Conservation (phyloP, 1,140 invertebrate genomes). For the Drosophila prosaltans region DNA sequence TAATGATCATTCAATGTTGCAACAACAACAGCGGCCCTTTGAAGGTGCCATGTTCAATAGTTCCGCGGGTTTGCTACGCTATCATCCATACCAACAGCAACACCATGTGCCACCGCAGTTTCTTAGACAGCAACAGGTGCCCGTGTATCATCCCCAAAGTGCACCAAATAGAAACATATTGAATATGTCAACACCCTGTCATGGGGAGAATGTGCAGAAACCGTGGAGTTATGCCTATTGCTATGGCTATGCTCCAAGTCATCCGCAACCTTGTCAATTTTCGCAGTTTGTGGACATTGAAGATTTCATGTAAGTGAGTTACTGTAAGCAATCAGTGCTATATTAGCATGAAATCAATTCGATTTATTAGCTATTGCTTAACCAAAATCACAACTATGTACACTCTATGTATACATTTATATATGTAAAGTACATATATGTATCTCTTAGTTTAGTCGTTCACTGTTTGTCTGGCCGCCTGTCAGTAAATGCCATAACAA, state of each 20-base stretch:
- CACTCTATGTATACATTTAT: too few relatives aligned
- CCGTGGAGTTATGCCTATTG: conserved; percentile 87
- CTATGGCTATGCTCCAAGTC: conserved; percentile 84
- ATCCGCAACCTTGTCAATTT: conserved; percentile 85
- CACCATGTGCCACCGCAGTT: conserved; percentile 9
- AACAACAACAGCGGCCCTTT: conserved; percentile 15
- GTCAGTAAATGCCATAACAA: conserved; percentile 7
- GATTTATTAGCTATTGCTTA: neutral
- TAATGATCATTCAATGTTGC: neutral
- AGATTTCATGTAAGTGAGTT: conserved; percentile 87
- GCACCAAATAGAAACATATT: conserved; percentile 29
- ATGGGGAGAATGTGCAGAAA: conserved; percentile 69
- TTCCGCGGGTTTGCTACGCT: conserved; percentile 29
- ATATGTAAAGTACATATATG: too few relatives aligned
- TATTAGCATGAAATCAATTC: neutral
- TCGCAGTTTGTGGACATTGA: conserved; percentile 87
- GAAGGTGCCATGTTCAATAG: conserved; percentile 42
- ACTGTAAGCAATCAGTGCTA: too few relatives aligned
- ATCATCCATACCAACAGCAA: conserved; percentile 62
- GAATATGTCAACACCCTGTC: conserved; percentile 84
- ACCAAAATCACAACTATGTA: neutral
- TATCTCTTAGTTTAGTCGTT: neutral
- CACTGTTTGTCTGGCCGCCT: neutral
- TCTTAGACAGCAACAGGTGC: conserved; percentile 19
- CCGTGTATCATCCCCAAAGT: conserved; percentile 28